Base-by-base conservation (phyloP, 2,113 vertebrate species). In the Bos indicus region DNA sequence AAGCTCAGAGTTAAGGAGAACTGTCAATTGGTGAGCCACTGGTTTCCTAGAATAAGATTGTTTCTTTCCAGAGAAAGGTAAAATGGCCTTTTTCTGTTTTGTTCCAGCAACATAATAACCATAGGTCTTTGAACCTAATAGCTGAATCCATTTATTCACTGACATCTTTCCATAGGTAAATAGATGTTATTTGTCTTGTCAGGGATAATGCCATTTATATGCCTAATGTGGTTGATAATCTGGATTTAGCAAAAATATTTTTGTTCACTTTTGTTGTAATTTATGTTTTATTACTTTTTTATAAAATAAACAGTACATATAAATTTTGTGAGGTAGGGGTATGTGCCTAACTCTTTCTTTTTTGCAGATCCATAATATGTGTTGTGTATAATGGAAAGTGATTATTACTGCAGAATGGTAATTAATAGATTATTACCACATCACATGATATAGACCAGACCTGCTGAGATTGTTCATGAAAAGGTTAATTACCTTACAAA, bases 31-130 rank as follows among this genome's bases (percentile, higher is more conserved):
- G 52, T 23, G 83, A 82, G 92, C 87, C 60, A 19, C n/a, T 77
- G 84, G 25, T 51, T 97, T 98, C 92, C 90, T 96, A 67, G 85
- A 98, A 94, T 87, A 96, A 59, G 16, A 81, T 57, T 46, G 8
- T 81, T 92, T 88, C 43, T 94, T 90, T 78, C 71, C 71, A 56
- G 51, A 87, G 74, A 96, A 88, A 30, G 25, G 7, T 21, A 82
- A 87, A 96, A 81, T 92, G 19, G 26, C n/a, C 52, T 33, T 90
- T 91, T 91, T 59, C 86, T 84, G 36, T 97, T 98, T 97, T 96
- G 71, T 97, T 87, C 59, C 51, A 97, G 48, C n/a, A 84, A 92
- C 51, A 48, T 94, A 93, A 95, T 94, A 96, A 84, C 52, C 40
- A 36, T 11, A 4, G 60, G 54, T 88, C 88, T 97, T 93, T 96